phyloP scores from a whole-genome alignment of 2,797 vertebrate genomes.

The Brotogeris chrysoptera region DNA sequence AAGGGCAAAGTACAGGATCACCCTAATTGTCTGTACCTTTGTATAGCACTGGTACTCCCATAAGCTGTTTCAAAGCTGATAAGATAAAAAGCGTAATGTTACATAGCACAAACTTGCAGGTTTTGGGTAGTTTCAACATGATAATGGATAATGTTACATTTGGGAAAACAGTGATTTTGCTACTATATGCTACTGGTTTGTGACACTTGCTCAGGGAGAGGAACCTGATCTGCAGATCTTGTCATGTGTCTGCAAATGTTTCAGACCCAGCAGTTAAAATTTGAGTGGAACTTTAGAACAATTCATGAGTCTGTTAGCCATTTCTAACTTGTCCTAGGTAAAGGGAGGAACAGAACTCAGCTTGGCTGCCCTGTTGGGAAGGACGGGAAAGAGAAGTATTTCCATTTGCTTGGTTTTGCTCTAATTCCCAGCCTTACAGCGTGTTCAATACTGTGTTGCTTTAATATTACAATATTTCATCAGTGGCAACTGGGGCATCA shows the following conservation, averaged over 20 bases:
- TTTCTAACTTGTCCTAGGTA: background rate
- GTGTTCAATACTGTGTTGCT: accelerated
- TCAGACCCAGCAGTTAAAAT: background rate
- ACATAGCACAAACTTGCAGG: background rate
- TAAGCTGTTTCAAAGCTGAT: background rate
- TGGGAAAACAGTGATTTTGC: background rate
- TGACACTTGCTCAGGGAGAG: too few species aligned
- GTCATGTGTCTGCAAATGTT: background rate
- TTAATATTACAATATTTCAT: background rate
- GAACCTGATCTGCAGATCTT: background rate
- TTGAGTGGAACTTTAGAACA: background rate
- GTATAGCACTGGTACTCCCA: background rate
- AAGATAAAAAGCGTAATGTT: background rate
- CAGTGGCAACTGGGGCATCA: background rate
- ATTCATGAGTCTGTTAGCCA: accelerated
- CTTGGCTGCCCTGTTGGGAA: background rate
- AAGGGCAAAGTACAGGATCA: background rate
- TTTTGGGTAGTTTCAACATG: background rate
- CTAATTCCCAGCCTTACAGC: background rate
- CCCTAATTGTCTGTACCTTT: background rate
- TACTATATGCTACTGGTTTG: background rate
- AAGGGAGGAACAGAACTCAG: background rate
- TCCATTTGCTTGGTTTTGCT: background rate
- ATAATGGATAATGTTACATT: background rate
- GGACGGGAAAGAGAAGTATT: background rate